Evolutionary conservation across 2,113 vertebrate species (phyloP).

Genomic region (Pogona vitticeps): DNA sequence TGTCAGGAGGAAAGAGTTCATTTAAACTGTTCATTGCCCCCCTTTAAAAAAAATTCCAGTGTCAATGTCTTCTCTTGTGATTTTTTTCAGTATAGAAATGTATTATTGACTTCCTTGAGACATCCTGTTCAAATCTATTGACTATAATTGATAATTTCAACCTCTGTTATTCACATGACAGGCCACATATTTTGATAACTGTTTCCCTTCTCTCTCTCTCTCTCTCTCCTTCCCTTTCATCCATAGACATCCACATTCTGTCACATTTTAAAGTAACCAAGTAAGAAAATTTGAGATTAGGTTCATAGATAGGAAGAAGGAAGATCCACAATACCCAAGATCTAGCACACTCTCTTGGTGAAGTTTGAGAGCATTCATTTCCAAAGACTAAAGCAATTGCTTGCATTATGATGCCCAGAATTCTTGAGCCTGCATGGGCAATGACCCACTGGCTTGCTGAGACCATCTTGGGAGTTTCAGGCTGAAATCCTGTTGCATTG

Average conservation of each 20-base stretch:
- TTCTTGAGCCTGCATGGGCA: too few relatives aligned
- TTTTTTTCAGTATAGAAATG: constrained; percentile 49
- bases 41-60: constrained; percentile 11
- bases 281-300: background rate
- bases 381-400: too few relatives aligned
- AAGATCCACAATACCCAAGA: too few relatives aligned
- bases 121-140: constrained; percentile 36
- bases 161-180: constrained; percentile 13
- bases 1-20: constrained; percentile 23
- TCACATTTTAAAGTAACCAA: background rate
- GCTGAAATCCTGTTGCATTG: too few relatives aligned
- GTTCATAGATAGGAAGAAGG: too few relatives aligned
- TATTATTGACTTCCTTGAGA: constrained; percentile 59
- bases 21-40: constrained; percentile 43
- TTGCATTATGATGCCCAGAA: too few relatives aligned
- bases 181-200: constrained; percentile 23
- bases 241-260: background rate
- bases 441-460: too few relatives aligned
- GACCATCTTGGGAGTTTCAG: too few relatives aligned
- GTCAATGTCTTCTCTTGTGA: constrained; percentile 38
- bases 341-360: too few relatives aligned
- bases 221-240: background rate
- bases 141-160: constrained; percentile 42
- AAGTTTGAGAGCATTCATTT: too few relatives aligned
- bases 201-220: constrained; percentile 33